A percentile compares a stretch with the other conserved stretches of the same genome.
Evolutionary conservation across 2,113 vertebrate genomes (phyloP).

Genomic region (Lagopus leucura): DNA sequence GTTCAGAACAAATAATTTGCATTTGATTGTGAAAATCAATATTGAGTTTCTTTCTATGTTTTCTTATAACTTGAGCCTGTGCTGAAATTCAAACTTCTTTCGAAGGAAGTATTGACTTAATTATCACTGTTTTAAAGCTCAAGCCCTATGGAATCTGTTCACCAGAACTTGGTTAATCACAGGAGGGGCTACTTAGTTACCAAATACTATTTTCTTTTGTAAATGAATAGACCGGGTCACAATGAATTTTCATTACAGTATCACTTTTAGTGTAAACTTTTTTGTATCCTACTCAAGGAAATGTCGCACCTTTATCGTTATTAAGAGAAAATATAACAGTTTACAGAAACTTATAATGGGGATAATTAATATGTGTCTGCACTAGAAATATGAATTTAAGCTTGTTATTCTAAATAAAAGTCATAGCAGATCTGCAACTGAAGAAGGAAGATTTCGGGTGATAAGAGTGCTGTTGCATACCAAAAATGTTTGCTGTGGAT

Average conservation of each 20-base stretch:
- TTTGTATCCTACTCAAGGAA: constrained; percentile 50
- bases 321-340: not conserved
- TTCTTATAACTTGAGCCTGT: not conserved
- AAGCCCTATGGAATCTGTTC: not conserved
- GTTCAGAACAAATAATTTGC: not conserved
- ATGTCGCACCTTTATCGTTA: not conserved
- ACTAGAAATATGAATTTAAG: constrained; percentile 17
- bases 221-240: constrained; percentile 44
- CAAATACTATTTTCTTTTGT: constrained; percentile 50
- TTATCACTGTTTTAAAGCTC: not conserved
- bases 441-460: constrained; percentile 48
- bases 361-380: constrained; percentile 14
- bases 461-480: constrained; percentile 49
- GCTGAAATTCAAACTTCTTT: constrained; percentile 28
- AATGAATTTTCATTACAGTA: constrained; percentile 36
- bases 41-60: not conserved
- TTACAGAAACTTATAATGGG: constrained; percentile 11
- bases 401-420: constrained; percentile 27
- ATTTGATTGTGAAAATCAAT: not conserved
- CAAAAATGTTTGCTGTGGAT: constrained; percentile 44
- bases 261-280: constrained; percentile 37
- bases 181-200: constrained; percentile 50
- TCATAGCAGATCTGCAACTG: not conserved
- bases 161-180: not conserved
- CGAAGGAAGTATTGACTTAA: not conserved